A percentile compares a stretch with the other conserved stretches of the same genome.
These are phyloP conservation scores for Drosophila quadrilineata DNA, from an alignment of 1,140 invertebrate genomes.

Conservation along the genomic window DNA sequence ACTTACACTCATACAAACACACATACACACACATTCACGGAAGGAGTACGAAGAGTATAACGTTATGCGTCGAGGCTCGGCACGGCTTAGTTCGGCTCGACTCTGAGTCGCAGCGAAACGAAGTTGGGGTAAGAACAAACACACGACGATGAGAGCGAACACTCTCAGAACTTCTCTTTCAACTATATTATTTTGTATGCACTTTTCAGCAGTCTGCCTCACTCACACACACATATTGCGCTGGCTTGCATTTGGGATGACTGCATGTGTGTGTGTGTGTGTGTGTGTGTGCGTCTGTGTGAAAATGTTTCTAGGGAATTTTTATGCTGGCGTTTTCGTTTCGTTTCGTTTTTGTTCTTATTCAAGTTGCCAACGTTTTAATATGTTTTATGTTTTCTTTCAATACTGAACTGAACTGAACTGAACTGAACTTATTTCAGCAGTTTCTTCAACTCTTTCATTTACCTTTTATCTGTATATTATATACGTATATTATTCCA, in stretches of 20 bases:
- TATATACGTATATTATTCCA: too few relatives aligned
- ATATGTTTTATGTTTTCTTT: too few relatives aligned
- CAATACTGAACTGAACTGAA: too few relatives aligned
- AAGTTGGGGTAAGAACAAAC: constrained; percentile 40
- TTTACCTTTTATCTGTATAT: too few relatives aligned
- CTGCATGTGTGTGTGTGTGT: constrained; percentile 14
- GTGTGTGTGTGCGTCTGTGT: constrained; percentile 1
- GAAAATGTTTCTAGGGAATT: constrained; percentile 31
- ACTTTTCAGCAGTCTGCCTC: constrained; percentile 31
- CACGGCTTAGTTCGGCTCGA: too few relatives aligned
- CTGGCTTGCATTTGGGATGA: too few relatives aligned
- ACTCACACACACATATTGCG: too few relatives aligned
- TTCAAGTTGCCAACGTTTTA: constrained; percentile 13
- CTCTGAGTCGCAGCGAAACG: constrained; percentile 12
- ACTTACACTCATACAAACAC: constrained; percentile 23
- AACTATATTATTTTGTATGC: constrained; percentile 25
- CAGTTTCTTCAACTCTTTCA: too few relatives aligned
- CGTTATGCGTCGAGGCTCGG: too few relatives aligned
- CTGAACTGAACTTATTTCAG: constrained; percentile 16
- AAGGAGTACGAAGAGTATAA: too few relatives aligned
- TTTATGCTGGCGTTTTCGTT: constrained; percentile 42
- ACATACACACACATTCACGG: constrained; percentile 23
- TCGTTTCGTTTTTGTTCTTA: too few relatives aligned
- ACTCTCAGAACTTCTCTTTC: constrained; percentile 25
- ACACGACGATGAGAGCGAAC: constrained; percentile 16